phyloP scores from a whole-genome alignment of 2,797 vertebrate genomes.

The Cossypha polioptera region DNA sequence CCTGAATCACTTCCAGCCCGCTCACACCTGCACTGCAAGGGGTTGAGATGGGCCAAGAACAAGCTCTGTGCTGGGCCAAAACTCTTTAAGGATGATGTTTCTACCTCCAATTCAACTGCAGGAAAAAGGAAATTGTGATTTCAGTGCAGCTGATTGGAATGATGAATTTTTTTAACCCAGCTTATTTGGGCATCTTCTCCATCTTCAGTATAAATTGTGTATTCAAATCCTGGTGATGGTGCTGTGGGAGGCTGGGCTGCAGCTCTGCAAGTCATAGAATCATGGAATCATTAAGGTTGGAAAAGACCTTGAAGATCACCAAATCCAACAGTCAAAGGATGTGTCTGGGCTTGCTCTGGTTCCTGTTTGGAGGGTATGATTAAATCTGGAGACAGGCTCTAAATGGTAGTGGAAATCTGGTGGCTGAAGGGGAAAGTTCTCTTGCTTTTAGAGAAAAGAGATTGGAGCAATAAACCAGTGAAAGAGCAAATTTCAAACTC shows the following conservation, averaged over 20 bases:
- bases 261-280: neutral
- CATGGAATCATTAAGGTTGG: neutral
- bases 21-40: neutral
- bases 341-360: neutral
- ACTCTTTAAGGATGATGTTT: neutral
- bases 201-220: rapidly evolving
- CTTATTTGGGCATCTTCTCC: neutral
- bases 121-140: neutral
- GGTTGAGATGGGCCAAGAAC: neutral
- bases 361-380: rapidly evolving
- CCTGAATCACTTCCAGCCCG: neutral
- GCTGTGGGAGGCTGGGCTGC: neutral
- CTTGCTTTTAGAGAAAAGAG: neutral
- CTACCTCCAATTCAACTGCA: neutral
- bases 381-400: neutral
- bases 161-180: rapidly evolving
- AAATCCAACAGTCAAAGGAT: neutral
- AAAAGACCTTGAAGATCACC: neutral
- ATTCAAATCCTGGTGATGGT: neutral
- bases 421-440: neutral
- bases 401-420: neutral
- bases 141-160: neutral
- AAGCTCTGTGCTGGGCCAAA: neutral
- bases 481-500: neutral
- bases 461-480: neutral